Percentiles rank a stretch among this genome's conserved stretches.
Evolutionary conservation across 2,113 vertebrate species (phyloP).

Genomic region (Promerops cafer): DNA sequence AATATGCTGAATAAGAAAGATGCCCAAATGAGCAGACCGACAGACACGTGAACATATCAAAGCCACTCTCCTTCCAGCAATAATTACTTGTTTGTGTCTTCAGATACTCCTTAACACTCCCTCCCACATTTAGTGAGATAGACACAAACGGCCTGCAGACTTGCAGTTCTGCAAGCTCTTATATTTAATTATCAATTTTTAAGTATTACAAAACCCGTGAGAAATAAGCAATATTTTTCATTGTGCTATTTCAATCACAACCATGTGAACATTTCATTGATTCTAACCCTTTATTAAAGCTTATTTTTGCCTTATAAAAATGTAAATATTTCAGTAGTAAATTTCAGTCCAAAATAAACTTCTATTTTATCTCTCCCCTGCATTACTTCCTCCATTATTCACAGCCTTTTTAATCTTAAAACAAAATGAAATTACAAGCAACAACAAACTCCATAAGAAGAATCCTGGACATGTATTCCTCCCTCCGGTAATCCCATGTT

Average conservation of each 20-base stretch:
- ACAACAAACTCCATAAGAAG: neutral
- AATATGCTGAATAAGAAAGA: conserved; percentile 74
- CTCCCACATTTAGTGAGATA: neutral
- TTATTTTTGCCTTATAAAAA: conserved; percentile 38
- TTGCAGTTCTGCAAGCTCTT: neutral
- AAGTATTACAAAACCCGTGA: conserved; percentile 8
- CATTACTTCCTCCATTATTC: conserved; percentile 49
- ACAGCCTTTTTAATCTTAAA: conserved; percentile 44
- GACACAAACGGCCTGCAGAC: neutral
- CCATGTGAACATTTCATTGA: neutral
- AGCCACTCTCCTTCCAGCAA: conserved; percentile 60
- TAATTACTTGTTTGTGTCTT: conserved; percentile 56
- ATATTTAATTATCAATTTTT: conserved; percentile 13
- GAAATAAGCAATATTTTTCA: conserved; percentile 10
- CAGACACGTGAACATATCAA: conserved; percentile 24
- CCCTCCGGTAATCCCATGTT: neutral
- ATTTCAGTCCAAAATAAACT: conserved; percentile 48
- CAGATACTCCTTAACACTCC: conserved; percentile 22
- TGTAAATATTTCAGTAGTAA: conserved; percentile 49
- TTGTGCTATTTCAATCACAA: neutral
- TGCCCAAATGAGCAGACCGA: conserved; percentile 44
- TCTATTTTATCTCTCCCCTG: conserved; percentile 40
- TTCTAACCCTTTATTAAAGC: conserved; percentile 7
- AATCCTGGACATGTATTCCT: neutral
- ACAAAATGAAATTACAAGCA: conserved; percentile 26